Conservation (phyloP, 2,888 invertebrate species). For the Eledona agricola region DNA sequence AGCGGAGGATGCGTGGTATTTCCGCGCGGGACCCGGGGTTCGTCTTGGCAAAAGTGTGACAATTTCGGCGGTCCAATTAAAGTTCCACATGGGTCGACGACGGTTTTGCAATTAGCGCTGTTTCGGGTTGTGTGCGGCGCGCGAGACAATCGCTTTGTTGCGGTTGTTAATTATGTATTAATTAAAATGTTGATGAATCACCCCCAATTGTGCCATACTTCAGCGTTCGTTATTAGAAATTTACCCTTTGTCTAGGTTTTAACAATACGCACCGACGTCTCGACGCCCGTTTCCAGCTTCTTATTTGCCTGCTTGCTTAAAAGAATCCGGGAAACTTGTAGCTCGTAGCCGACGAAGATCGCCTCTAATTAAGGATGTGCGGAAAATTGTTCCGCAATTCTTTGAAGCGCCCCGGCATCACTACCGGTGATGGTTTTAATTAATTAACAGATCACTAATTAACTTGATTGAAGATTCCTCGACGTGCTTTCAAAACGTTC, state of each 20-base stretch:
- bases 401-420: slow-evolving; percentile 61
- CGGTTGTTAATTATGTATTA: slow-evolving; percentile 61
- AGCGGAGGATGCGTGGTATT: no score
- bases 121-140: slow-evolving; percentile 31
- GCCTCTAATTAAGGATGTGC: slow-evolving; percentile 63
- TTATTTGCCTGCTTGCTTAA: no score
- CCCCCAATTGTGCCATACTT: slow-evolving; percentile 57
- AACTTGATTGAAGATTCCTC: slow-evolving; percentile 59
- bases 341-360: no score
- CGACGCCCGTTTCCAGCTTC: slow-evolving; percentile 48
- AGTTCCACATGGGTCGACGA: slow-evolving; percentile 34
- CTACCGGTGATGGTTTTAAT: slow-evolving; percentile 61
- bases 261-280: slow-evolving; percentile 37
- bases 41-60: slow-evolving; percentile 34
- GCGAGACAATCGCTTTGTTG: slow-evolving; percentile 59
- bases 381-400: slow-evolving; percentile 63
- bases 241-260: slow-evolving; percentile 54
- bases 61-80: slow-evolving; percentile 39
- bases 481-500: no score
- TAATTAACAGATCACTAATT: slow-evolving; percentile 63
- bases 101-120: slow-evolving; percentile 38
- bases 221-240: slow-evolving; percentile 58
- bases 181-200: slow-evolving; percentile 62
- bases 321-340: no score
- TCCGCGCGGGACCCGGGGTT: no score